phyloP scores from a whole-genome alignment of 2,797 vertebrate species.

The Vespertilio murinus region DNA sequence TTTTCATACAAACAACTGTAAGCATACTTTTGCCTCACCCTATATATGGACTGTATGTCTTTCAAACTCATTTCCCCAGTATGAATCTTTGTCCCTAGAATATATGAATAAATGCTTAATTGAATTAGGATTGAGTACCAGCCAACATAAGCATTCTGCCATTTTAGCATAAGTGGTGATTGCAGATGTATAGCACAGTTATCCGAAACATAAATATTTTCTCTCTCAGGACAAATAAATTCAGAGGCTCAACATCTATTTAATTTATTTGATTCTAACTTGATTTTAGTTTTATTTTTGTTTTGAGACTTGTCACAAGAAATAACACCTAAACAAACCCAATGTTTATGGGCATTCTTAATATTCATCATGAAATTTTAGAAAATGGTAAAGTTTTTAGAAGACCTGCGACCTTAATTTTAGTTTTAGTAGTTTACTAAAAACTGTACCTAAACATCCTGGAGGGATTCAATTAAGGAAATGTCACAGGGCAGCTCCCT shows the following conservation, averaged over 20 bases:
- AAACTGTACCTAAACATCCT: constrained; percentile 59
- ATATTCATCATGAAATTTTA: constrained; percentile 41
- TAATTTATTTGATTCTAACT: background rate
- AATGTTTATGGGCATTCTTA: background rate
- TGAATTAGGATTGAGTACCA: background rate
- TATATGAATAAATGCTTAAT: background rate
- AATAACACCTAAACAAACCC: background rate
- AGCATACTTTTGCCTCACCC: background rate
- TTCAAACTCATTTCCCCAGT: background rate
- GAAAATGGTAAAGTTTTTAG: constrained; percentile 18
- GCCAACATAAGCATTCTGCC: background rate
- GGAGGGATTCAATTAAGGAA: constrained; percentile 70
- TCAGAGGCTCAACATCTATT: background rate
- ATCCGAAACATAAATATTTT: background rate
- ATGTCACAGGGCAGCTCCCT: constrained; percentile 25
- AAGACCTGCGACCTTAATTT: constrained; percentile 61
- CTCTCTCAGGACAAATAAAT: background rate
- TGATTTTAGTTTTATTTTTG: constrained; percentile 22
- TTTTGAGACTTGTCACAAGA: constrained; percentile 9
- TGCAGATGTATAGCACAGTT: background rate
- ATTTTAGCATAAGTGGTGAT: background rate
- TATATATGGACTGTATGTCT: background rate
- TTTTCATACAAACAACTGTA: background rate
- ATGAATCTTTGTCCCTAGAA: background rate
- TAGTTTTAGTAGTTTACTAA: constrained; percentile 57